phyloP scores from a whole-genome alignment of 2,888 invertebrate genomes.

The Rhogogaster chlorosoma region DNA sequence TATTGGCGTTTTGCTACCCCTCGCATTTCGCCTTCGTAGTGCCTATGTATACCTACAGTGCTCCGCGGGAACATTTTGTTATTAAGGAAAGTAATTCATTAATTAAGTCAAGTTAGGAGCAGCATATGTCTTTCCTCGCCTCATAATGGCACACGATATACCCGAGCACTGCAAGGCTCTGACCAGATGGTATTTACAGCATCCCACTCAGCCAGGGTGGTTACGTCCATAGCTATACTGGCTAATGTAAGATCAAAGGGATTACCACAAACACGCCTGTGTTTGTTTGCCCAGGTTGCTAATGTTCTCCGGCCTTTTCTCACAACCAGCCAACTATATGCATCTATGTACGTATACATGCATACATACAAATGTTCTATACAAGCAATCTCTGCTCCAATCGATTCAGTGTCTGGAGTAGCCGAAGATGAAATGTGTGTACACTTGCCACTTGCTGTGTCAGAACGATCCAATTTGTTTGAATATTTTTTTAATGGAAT shows the following conservation, averaged over 20 bases:
- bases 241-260: slow-evolving; percentile 39
- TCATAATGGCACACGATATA: slow-evolving; percentile 41
- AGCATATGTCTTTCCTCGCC: slow-evolving; percentile 48
- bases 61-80: slow-evolving; percentile 33
- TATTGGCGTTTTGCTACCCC: slow-evolving; percentile 31
- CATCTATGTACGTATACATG: background rate
- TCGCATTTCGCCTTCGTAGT: background rate
- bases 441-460: background rate
- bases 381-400: background rate
- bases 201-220: slow-evolving; percentile 20
- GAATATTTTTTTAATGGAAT: background rate
- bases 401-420: background rate
- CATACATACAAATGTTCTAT: background rate
- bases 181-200: slow-evolving; percentile 44
- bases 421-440: background rate
- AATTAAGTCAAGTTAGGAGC: slow-evolving; percentile 44
- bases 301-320: slow-evolving; percentile 18
- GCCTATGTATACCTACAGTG: background rate
- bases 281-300: slow-evolving; percentile 5
- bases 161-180: slow-evolving; percentile 2
- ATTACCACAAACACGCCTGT: slow-evolving; percentile 5
- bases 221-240: slow-evolving; percentile 15
- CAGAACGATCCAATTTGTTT: background rate
- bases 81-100: slow-evolving; percentile 49
- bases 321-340: background rate